Percentiles rank a stretch among this genome's conserved stretches.
Conservation (phyloP, 2,797 vertebrate genomes). For the Alfaro cultratus region DNA sequence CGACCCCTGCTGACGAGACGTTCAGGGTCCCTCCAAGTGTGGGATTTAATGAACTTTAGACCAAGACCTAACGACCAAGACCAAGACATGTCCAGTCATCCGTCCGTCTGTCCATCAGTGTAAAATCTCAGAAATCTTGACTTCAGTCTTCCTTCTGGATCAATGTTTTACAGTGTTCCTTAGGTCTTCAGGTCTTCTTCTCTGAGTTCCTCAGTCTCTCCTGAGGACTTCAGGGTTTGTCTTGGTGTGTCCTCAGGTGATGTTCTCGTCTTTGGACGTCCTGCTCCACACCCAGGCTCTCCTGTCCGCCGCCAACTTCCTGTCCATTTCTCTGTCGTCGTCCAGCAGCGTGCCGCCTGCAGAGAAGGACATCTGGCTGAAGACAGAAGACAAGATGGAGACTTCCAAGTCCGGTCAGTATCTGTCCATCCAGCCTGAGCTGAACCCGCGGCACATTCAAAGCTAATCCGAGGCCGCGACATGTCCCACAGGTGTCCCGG, state of each 20-base stretch:
- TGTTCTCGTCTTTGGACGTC: slow-evolving; percentile 89
- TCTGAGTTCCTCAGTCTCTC: neutral
- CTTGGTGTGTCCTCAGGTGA: slow-evolving; percentile 78
- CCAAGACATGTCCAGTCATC: no score
- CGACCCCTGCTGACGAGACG: neutral
- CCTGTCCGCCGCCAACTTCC: slow-evolving; percentile 89
- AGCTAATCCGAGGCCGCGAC: neutral
- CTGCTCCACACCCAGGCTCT: slow-evolving; percentile 93
- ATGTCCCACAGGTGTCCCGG: slow-evolving; percentile 65
- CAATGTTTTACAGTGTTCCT: neutral
- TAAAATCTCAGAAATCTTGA: neutral
- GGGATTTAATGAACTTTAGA: neutral
- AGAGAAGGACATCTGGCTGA: slow-evolving; percentile 74
- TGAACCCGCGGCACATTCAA: neutral
- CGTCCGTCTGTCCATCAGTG: neutral
- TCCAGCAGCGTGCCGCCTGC: slow-evolving; percentile 46
- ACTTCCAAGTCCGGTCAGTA: slow-evolving; percentile 80
- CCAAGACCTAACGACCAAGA: no score
- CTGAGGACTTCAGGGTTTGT: neutral
- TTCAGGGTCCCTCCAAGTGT: neutral
- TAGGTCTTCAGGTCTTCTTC: neutral
- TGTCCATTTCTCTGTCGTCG: slow-evolving; percentile 80
- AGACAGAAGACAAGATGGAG: slow-evolving; percentile 73
- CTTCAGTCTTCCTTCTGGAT: neutral
- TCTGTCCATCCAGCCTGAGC: neutral